Percentiles rank a stretch among this genome's conserved stretches.
These are phyloP conservation scores for Osmoderma eremita DNA, from an alignment of 2,888 invertebrate species.

Conservation along the genomic window DNA sequence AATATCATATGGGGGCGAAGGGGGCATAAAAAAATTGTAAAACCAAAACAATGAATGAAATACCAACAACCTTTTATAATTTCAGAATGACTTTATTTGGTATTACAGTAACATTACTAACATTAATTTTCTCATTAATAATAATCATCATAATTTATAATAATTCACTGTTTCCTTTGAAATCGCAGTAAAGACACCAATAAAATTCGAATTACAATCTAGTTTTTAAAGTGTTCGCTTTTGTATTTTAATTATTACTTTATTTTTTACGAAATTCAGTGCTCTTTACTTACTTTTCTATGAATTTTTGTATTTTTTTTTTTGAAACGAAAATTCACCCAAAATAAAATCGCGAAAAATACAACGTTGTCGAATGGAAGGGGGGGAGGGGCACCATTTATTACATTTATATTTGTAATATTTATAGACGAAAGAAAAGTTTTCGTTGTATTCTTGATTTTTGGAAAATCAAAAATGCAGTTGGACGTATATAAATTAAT, in stretches of 20 bases:
- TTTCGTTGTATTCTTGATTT: constrained; percentile 29
- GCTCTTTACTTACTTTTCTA: constrained; percentile 2
- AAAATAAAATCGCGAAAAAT: constrained; percentile 1
- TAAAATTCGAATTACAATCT: constrained; percentile 27
- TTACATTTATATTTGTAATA: too few relatives aligned
- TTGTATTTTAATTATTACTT: constrained; percentile 15
- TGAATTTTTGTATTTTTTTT: not conserved
- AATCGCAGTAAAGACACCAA: constrained; percentile 27
- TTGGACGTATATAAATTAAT: not conserved
- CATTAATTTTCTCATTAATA: constrained; percentile 33
- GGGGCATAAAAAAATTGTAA: too few relatives aligned
- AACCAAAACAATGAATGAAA: constrained; percentile 4
- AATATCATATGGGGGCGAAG: too few relatives aligned
- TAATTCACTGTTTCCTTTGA: constrained; percentile 33
- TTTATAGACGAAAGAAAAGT: not conserved
- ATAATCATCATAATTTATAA: constrained; percentile 15
- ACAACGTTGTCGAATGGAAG: not conserved
- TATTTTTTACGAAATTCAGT: constrained; percentile 13
- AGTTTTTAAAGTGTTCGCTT: constrained; percentile 18
- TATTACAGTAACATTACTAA: constrained; percentile 36
- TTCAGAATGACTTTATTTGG: constrained; percentile 33
- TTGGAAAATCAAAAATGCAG: constrained; percentile 16
- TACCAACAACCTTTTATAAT: constrained; percentile 11
- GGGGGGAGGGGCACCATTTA: too few relatives aligned
- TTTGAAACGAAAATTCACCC: not conserved